Conservation (phyloP, 2,113 vertebrate genomes). For the Chinchilla lanigera region DNA sequence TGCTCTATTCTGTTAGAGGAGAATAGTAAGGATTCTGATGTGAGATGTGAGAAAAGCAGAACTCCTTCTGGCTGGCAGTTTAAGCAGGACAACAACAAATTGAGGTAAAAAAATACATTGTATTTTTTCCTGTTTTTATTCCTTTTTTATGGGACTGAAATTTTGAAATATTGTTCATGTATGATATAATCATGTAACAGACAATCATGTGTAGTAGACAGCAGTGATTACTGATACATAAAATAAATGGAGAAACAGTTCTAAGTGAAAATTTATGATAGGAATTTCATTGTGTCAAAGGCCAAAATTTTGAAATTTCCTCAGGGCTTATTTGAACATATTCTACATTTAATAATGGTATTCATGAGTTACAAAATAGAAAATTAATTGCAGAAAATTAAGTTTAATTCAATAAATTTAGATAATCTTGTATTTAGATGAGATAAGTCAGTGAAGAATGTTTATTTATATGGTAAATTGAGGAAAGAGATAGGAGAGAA, state of each 20-base stretch:
- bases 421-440: neutral
- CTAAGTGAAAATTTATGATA: neutral
- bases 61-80: neutral
- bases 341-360: neutral
- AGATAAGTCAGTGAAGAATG: neutral
- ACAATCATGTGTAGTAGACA: neutral
- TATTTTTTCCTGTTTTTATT: neutral
- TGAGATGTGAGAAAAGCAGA: neutral
- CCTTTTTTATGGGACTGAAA: neutral
- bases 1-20: neutral
- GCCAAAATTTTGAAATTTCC: neutral
- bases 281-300: neutral
- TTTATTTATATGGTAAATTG: neutral
- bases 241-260: neutral
- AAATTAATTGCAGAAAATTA: neutral
- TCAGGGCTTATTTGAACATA: neutral
- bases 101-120: neutral
- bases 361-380: neutral
- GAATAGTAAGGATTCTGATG: neutral
- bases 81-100: neutral
- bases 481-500: neutral
- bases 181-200: neutral
- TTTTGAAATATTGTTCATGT: neutral
- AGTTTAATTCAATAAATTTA: neutral
- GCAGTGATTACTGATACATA: neutral